Evolutionary conservation across 1,140 invertebrate genomes (phyloP).

Genomic region (Chironomus striatipennis): DNA sequence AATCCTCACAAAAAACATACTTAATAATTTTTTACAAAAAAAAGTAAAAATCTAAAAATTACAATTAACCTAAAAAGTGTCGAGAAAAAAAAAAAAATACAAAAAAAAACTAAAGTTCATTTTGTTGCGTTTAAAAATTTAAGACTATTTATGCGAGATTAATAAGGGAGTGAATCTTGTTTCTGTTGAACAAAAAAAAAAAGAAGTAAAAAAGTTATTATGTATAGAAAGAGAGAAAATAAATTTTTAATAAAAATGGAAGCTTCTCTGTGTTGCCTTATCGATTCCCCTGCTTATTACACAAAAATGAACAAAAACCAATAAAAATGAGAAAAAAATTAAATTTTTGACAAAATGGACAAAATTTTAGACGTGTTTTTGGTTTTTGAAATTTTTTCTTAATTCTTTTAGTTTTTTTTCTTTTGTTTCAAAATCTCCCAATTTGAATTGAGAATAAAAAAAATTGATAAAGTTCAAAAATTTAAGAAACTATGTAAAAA

Average conservation of each 20-base stretch:
- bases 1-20: background rate
- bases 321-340: background rate
- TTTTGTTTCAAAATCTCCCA: no score
- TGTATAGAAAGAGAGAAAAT: background rate
- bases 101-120: background rate
- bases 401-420: no score
- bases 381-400: background rate
- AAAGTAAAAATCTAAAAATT: background rate
- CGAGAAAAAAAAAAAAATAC: background rate
- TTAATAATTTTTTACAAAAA: background rate
- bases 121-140: background rate
- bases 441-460: no score
- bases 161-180: background rate
- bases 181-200: background rate
- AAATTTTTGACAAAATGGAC: no score
- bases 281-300: background rate
- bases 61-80: background rate
- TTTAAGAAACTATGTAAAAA: no score
- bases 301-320: background rate
- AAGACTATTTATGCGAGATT: background rate
- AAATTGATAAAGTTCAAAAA: no score
- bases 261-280: conserved; percentile 11
- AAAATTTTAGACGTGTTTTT: no score
- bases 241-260: conserved; percentile 2
- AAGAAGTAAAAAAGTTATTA: background rate